Percentiles rank a stretch among this genome's conserved stretches.
These are phyloP conservation scores for Aldrovandia affinis DNA, from an alignment of 2,797 vertebrate species.

Conservation along the genomic window DNA sequence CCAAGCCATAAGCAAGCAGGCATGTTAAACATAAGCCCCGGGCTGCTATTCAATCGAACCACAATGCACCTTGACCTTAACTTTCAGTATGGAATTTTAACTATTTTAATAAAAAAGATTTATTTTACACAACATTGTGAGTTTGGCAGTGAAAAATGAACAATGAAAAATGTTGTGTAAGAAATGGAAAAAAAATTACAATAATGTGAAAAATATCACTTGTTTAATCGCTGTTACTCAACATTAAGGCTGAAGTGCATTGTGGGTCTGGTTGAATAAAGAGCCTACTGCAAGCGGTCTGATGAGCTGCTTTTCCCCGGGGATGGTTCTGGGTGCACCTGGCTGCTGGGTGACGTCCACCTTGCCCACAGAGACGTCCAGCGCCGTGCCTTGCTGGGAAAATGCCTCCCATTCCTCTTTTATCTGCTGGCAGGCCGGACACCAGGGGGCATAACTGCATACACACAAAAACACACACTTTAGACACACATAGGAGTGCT, in stretches of 20 bases:
- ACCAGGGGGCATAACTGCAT: slow-evolving; percentile 83
- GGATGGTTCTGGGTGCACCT: slow-evolving; percentile 63
- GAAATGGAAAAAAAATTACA: not conserved
- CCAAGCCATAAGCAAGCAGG: not conserved
- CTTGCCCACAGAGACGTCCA: slow-evolving; percentile 78
- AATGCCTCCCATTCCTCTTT: slow-evolving; percentile 80
- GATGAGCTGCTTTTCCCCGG: not conserved
- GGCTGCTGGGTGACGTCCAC: slow-evolving; percentile 85
- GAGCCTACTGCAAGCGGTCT: not conserved
- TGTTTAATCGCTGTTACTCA: not conserved
- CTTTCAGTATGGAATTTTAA: not conserved
- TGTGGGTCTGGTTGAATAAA: not conserved
- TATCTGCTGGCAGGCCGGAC: slow-evolving; percentile 83
- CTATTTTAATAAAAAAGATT: too few relatives aligned
- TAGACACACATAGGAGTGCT: not conserved
- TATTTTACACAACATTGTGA: not conserved
- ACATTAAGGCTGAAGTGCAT: not conserved
- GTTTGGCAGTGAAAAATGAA: not conserved
- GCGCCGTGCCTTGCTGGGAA: slow-evolving; percentile 66
- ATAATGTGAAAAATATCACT: not conserved
- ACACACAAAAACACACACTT: slow-evolving; percentile 17
- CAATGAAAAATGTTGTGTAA: not conserved
- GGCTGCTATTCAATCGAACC: not conserved
- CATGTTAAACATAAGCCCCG: not conserved
- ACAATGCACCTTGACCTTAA: not conserved